phyloP scores from a whole-genome alignment of 1,140 invertebrate species.

The Varroa destructor region DNA sequence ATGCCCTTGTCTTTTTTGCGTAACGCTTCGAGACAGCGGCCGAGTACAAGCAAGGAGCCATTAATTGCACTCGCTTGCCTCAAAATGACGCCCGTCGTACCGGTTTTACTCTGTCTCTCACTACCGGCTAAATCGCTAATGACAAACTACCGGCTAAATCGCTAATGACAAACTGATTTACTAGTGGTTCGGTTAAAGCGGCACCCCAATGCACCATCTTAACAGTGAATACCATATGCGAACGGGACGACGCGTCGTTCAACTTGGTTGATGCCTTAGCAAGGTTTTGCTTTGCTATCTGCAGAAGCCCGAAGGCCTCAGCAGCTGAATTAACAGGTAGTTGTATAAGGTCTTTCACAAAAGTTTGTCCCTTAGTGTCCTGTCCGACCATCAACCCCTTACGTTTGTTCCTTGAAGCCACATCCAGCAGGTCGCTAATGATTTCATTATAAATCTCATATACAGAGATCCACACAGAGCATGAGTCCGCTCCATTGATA shows the following conservation, averaged over 20 bases:
- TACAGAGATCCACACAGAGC: slow-evolving; percentile 10
- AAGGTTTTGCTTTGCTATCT: slow-evolving; percentile 41
- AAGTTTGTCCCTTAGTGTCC: slow-evolving; percentile 27
- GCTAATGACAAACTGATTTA: slow-evolving; percentile 29
- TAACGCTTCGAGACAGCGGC: slow-evolving; percentile 63
- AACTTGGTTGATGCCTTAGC: slow-evolving; percentile 41
- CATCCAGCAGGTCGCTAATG: background rate
- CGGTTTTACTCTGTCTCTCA: slow-evolving; percentile 69
- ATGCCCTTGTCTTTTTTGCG: slow-evolving; percentile 42
- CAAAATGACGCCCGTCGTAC: slow-evolving; percentile 63
- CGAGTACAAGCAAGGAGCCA: slow-evolving; percentile 67
- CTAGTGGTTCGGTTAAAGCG: slow-evolving; percentile 10
- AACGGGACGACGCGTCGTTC: slow-evolving; percentile 42
- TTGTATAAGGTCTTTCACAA: slow-evolving; percentile 39
- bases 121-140: slow-evolving; percentile 72
- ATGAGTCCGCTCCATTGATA: background rate
- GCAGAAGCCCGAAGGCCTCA: slow-evolving; percentile 41
- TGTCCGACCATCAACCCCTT: slow-evolving; percentile 30
- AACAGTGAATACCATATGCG: slow-evolving; percentile 42
- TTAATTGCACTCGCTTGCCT: slow-evolving; percentile 83
- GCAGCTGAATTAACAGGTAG: slow-evolving; percentile 41
- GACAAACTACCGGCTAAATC: slow-evolving; percentile 31
- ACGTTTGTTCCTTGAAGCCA: slow-evolving; percentile 35
- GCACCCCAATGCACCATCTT: slow-evolving; percentile 37
- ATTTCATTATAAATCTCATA: slow-evolving; percentile 22